These are phyloP conservation scores for Ophioninae sp. DNA, from an alignment of 2,888 invertebrate species.

Conservation along the genomic window DNA sequence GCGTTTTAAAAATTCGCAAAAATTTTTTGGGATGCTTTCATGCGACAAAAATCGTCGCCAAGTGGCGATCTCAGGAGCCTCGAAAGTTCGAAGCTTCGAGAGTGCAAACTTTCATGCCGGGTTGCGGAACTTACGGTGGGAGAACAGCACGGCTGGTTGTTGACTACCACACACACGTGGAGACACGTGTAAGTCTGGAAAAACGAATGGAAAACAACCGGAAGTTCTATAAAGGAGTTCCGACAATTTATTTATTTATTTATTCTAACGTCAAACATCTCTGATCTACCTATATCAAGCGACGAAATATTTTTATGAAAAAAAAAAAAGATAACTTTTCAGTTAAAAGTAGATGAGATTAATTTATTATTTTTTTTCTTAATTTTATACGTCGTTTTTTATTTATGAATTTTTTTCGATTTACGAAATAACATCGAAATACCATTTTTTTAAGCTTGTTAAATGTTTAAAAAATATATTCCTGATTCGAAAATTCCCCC, in stretches of 20 bases:
- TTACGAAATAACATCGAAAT: too few relatives aligned
- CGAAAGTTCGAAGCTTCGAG: conserved; percentile 29
- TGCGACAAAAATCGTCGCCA: conserved; percentile 18
- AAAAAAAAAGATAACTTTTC: too few relatives aligned
- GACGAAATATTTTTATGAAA: too few relatives aligned
- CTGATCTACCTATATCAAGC: neutral
- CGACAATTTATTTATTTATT: neutral
- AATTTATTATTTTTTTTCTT: too few relatives aligned
- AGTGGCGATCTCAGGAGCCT: conserved; percentile 28
- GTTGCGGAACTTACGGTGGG: conserved; percentile 85
- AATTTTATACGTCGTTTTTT: too few relatives aligned
- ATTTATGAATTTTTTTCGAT: too few relatives aligned
- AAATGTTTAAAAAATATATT: too few relatives aligned
- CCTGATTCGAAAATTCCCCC: too few relatives aligned
- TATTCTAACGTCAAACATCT: neutral
- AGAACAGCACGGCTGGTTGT: conserved; percentile 92
- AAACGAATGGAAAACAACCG: conserved; percentile 73
- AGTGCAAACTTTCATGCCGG: conserved; percentile 39
- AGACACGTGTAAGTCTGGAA: conserved; percentile 94
- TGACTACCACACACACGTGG: conserved; percentile 93
- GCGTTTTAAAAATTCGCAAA: too few relatives aligned
- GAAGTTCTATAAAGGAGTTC: conserved; percentile 60
- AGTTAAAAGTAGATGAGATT: too few relatives aligned
- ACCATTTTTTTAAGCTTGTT: too few relatives aligned
- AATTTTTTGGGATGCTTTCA: neutral